Evolutionary conservation across 2,113 vertebrate genomes (phyloP).

Genomic region (Apteryx owenii): DNA sequence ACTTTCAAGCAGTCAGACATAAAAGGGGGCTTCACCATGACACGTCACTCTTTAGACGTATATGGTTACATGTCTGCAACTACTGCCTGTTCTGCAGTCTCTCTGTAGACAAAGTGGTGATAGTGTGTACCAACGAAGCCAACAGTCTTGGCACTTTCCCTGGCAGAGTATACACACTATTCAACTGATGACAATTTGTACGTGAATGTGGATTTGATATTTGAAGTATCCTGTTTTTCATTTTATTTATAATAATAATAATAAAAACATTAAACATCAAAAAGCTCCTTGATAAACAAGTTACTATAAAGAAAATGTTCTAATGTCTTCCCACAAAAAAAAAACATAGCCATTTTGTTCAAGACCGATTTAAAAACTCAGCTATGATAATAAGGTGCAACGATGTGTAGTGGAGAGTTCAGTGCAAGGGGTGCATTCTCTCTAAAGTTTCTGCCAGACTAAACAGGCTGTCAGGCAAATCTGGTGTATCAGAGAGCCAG

Average conservation of each 20-base stretch:
- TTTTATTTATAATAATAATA: background rate
- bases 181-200: background rate
- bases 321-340: background rate
- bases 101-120: background rate
- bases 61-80: background rate
- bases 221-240: background rate
- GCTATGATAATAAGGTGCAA: background rate
- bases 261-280: background rate
- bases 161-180: background rate
- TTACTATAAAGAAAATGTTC: background rate
- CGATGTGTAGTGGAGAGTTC: rapidly evolving
- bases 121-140: background rate
- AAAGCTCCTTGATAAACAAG: background rate
- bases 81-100: background rate
- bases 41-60: background rate
- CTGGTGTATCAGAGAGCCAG: background rate
- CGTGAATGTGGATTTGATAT: background rate
- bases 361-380: background rate
- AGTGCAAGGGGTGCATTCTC: background rate
- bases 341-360: background rate
- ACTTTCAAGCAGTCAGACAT: background rate
- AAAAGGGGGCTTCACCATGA: background rate
- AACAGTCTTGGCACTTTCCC: background rate
- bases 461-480: background rate
- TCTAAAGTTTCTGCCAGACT: background rate